These are phyloP conservation scores for Phrixothrix hirtus DNA, from an alignment of 2,888 invertebrate genomes.

Conservation along the genomic window DNA sequence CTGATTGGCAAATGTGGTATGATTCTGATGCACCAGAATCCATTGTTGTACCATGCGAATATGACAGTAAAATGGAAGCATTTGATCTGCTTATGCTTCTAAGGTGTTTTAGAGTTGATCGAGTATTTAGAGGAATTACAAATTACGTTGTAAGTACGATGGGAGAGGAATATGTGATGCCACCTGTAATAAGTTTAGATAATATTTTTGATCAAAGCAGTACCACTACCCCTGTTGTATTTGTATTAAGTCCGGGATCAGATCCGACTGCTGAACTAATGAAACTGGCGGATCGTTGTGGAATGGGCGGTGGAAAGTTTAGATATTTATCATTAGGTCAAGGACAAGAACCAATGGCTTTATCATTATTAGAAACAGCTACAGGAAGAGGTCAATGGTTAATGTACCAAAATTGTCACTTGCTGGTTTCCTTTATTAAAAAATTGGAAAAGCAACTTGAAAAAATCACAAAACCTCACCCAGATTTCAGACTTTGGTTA, in stretches of 20 bases:
- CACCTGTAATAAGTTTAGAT: constrained; percentile 83
- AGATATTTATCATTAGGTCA: constrained; percentile 90
- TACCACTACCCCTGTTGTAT: constrained; percentile 84
- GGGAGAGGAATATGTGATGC: constrained; percentile 88
- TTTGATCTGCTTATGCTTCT: constrained; percentile 80
- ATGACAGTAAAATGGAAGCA: constrained; percentile 65
- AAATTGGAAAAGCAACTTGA: constrained; percentile 84
- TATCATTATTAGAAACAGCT: constrained; percentile 68
- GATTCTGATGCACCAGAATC: constrained; percentile 83
- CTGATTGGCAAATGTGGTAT: constrained; percentile 69
- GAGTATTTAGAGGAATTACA: constrained; percentile 83
- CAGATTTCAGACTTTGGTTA: constrained; percentile 90
- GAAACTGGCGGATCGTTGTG: constrained; percentile 73
- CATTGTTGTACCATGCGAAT: constrained; percentile 69
- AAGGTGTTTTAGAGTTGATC: constrained; percentile 87
- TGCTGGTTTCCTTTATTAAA: constrained; percentile 77
- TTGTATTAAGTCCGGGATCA: constrained; percentile 91
- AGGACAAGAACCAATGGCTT: constrained; percentile 87
- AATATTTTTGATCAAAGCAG: constrained; percentile 84
- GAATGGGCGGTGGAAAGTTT: constrained; percentile 76
- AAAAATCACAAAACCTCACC: constrained; percentile 78
- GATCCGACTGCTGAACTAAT: constrained; percentile 88
- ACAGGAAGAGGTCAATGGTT: constrained; percentile 84
- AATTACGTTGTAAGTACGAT: constrained; percentile 80
- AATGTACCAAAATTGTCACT: constrained; percentile 90